Evolutionary conservation across 37 sponge, comb jelly and placozoan species (phyloP).

Genomic region (Dysidea cf. avara): DNA sequence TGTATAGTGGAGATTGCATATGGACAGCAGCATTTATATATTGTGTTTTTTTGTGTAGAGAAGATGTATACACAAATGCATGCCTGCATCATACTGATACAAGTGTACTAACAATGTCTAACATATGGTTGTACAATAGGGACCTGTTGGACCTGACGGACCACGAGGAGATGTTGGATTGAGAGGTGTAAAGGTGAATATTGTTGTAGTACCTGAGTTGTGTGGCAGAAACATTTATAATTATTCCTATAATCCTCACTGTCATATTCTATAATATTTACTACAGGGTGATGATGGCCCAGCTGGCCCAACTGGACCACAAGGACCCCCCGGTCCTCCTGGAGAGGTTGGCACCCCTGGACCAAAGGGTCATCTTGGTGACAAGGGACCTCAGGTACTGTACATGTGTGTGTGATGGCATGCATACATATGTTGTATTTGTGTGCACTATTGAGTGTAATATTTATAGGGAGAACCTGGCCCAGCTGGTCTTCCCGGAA

Average conservation of each 20-base stretch:
- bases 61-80: constrained; percentile 10
- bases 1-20: no score
- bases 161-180: no score
- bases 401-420: background rate
- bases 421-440: background rate
- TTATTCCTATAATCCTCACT: no score
- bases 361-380: constrained; percentile 32
- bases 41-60: no score
- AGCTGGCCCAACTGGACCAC: constrained; percentile 25
- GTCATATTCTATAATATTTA: background rate
- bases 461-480: constrained; percentile 71
- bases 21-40: no score
- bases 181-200: no score
- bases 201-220: no score
- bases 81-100: constrained; percentile 1
- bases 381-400: background rate
- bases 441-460: constrained; percentile 3
- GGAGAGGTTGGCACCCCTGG: constrained; percentile 52
- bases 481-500: constrained; percentile 48
- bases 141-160: no score
- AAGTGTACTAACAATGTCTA: no score
- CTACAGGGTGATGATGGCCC: constrained; percentile 45
- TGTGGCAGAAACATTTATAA: no score
- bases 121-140: no score
- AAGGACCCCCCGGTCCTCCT: constrained; percentile 31